Percentiles rank a stretch among this genome's conserved stretches.
phyloP scores from a whole-genome alignment of 2,888 invertebrate species.

The Polydrusus tereticollis region DNA sequence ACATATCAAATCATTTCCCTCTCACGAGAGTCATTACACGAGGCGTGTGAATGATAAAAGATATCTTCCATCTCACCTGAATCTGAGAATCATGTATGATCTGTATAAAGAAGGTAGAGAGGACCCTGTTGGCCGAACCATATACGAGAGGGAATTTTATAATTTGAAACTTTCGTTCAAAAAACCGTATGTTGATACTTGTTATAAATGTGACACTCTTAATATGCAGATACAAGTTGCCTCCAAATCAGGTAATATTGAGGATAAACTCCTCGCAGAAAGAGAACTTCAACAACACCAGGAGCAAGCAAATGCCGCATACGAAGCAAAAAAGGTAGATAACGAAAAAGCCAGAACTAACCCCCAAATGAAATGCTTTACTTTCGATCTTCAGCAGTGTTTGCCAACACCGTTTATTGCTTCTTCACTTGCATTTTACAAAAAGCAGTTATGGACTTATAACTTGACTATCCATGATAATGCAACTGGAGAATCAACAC shows the following conservation, averaged over 20 bases:
- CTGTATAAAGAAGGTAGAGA: slow-evolving; percentile 26
- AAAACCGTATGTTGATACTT: slow-evolving; percentile 39
- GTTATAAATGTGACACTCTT: slow-evolving; percentile 36
- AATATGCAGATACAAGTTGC: slow-evolving; percentile 10
- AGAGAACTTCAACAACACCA: slow-evolving; percentile 14
- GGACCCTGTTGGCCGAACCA: slow-evolving; percentile 21
- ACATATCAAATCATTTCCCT: slow-evolving; percentile 44
- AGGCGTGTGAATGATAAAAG: slow-evolving; percentile 22
- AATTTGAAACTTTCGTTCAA: slow-evolving; percentile 39
- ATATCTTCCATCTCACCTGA: slow-evolving; percentile 22
- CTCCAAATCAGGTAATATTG: neutral
- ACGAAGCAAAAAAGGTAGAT: slow-evolving; percentile 1
- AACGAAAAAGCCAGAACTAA: slow-evolving; percentile 8
- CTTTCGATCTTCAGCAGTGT: slow-evolving; percentile 23
- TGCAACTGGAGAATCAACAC: slow-evolving; percentile 9
- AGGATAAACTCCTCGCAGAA: neutral
- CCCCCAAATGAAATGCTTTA: neutral
- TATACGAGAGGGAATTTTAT: slow-evolving; percentile 41
- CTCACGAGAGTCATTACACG: slow-evolving; percentile 38
- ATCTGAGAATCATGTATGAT: slow-evolving; percentile 35
- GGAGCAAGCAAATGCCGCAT: neutral
- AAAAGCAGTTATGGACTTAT: slow-evolving; percentile 36
- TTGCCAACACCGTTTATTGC: neutral
- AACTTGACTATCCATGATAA: slow-evolving; percentile 34
- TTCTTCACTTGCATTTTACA: slow-evolving; percentile 29